A percentile compares a stretch with the other conserved stretches of the same genome.
Conservation (phyloP, 2,888 invertebrate species). For the Scaeva pyrastri region DNA sequence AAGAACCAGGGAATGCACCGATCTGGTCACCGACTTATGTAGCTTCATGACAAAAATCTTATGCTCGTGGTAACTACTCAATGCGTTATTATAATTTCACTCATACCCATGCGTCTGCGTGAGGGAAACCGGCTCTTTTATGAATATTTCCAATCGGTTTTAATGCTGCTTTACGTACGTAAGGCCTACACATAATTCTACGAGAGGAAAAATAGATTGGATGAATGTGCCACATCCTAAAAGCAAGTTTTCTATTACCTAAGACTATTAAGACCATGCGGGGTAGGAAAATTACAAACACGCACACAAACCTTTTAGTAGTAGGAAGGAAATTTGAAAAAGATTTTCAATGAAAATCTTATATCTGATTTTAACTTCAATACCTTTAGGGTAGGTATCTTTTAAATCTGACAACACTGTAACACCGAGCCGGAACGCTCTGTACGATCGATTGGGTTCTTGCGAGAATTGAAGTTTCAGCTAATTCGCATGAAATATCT, state of each 20-base stretch:
- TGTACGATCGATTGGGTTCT: too few relatives aligned
- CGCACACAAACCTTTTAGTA: too few relatives aligned
- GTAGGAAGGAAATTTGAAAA: slow-evolving; percentile 30
- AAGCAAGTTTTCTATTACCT: slow-evolving; percentile 30
- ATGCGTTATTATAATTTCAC: slow-evolving; percentile 57
- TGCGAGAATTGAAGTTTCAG: too few relatives aligned
- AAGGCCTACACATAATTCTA: slow-evolving; percentile 40
- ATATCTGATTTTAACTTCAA: slow-evolving; percentile 26
- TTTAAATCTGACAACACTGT: background rate
- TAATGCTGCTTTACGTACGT: slow-evolving; percentile 29
- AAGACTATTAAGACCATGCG: slow-evolving; percentile 35
- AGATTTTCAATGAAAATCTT: slow-evolving; percentile 27
- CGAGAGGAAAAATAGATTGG: background rate
- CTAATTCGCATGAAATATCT: too few relatives aligned
- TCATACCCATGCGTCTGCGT: slow-evolving; percentile 58
- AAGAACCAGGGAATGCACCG: background rate
- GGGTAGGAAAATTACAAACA: slow-evolving; percentile 17
- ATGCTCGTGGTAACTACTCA: slow-evolving; percentile 24
- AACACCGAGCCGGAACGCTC: background rate
- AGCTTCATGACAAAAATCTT: background rate
- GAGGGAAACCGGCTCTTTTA: slow-evolving; percentile 58
- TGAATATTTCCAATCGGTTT: slow-evolving; percentile 41
- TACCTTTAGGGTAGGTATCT: background rate
- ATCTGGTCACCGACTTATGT: slow-evolving; percentile 59
- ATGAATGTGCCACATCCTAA: slow-evolving; percentile 36